Conservation (phyloP, 2,113 vertebrate genomes). For the Himantopus leucocephalus region DNA sequence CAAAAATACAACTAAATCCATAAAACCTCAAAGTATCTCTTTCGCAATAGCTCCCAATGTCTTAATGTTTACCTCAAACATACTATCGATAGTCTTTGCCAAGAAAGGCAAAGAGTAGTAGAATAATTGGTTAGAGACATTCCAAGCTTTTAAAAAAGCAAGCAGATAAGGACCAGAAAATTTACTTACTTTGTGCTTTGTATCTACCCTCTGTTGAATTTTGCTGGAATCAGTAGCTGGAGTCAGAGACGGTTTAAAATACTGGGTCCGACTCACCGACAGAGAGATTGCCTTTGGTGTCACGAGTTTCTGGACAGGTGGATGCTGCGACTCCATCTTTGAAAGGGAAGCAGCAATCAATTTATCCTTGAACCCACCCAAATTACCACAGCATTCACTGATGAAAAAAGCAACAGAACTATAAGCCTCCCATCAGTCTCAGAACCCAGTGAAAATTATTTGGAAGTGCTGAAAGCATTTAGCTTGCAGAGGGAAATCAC, state of each 20-base stretch:
- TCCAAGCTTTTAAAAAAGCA: neutral
- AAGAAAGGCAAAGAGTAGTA: neutral
- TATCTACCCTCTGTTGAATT: constrained; percentile 75
- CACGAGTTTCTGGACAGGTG: constrained; percentile 89
- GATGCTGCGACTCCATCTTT: constrained; percentile 83
- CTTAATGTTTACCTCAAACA: neutral
- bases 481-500: neutral
- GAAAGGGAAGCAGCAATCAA: constrained; percentile 52
- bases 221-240: constrained; percentile 76
- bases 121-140: neutral
- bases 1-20: neutral
- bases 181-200: constrained; percentile 74
- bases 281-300: constrained; percentile 80
- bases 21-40: neutral
- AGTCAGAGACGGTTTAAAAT: constrained; percentile 90
- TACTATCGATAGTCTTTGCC: neutral
- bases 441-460: neutral
- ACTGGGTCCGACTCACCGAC: constrained; percentile 79
- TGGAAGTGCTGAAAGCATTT: neutral
- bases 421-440: neutral
- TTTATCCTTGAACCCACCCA: neutral
- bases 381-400: neutral
- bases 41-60: neutral
- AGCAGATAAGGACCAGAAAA: neutral
- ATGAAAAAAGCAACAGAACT: neutral